Conservation (phyloP, 92 coral and sea anemone species). For the Bergia sp. region DNA sequence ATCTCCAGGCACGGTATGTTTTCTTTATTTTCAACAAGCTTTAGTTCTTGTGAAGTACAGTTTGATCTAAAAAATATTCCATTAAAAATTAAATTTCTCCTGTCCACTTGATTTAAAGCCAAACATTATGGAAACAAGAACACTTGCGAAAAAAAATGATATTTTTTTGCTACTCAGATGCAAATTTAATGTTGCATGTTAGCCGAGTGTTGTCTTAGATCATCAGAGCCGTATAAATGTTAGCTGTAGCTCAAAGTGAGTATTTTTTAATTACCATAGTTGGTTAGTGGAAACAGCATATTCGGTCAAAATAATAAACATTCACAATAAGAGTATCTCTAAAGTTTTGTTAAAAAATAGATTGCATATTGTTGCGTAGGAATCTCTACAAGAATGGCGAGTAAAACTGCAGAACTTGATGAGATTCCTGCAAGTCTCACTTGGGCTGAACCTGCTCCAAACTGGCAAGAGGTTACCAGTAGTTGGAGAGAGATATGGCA, state of each 20-base stretch:
- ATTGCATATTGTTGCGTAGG: neutral
- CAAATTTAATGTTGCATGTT: too few relatives aligned
- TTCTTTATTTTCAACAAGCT: too few relatives aligned
- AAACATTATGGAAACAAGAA: neutral
- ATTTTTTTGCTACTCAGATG: too few relatives aligned
- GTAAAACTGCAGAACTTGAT: neutral
- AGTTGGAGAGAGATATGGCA: constrained; percentile 28
- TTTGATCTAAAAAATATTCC: too few relatives aligned
- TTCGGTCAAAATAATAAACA: neutral
- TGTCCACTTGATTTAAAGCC: neutral
- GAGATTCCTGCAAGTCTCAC: neutral
- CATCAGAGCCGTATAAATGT: neutral
- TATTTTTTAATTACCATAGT: neutral
- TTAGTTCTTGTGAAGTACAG: too few relatives aligned
- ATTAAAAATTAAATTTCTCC: too few relatives aligned
- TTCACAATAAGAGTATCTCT: neutral
- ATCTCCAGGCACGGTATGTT: neutral
- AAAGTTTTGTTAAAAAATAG: neutral
- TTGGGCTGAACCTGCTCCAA: constrained; percentile 38
- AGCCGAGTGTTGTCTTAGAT: too few relatives aligned
- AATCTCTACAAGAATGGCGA: neutral
- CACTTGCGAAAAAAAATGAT: neutral
- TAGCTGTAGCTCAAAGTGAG: too few relatives aligned
- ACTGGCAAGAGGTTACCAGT: constrained; percentile 11
- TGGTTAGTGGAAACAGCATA: neutral